phyloP scores from a whole-genome alignment of 2,113 vertebrate genomes.

The Rattus norvegicus region GRCr8 NC_086024.1:104901001-104901500 shows the following conservation, averaged over 20 bases:
- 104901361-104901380: constrained; percentile 43
- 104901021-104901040: neutral
- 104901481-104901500: neutral
- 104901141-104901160: too few relatives aligned
- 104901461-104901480: neutral
- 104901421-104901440: neutral
- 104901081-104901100: neutral
- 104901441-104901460: constrained; percentile 15
- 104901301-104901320: neutral
- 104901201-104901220: neutral
- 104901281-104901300: constrained; percentile 35
- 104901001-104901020: neutral
- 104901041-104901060: neutral
- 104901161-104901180: too few relatives aligned
- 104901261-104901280: constrained; percentile 55
- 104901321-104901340: constrained; percentile 16
- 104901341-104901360: constrained; percentile 31
- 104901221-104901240: constrained; percentile 58
- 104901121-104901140: neutral
- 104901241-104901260: constrained; percentile 38
- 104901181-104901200: neutral
- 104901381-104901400: constrained; percentile 33
- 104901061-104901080: neutral
- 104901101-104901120: neutral
- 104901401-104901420: neutral